A percentile compares a stretch with the other conserved stretches of the same genome.
Evolutionary conservation across 2,113 vertebrate species (phyloP).

Genomic region (Hemibagrus wyckioides): DNA sequence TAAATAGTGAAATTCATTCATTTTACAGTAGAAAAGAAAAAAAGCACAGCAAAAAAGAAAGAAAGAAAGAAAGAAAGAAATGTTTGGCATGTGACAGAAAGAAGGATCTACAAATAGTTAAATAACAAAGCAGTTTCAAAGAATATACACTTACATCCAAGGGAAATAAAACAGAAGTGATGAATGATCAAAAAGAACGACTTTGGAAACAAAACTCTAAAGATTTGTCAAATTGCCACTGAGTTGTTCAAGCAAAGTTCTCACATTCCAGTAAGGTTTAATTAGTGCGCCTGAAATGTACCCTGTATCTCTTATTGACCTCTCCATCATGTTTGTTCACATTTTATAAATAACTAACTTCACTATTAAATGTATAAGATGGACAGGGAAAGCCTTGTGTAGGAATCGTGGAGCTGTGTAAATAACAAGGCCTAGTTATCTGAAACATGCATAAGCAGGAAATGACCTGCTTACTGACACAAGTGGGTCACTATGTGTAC

Average conservation of each 20-base stretch:
- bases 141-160: constrained; percentile 9
- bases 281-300: constrained; percentile 58
- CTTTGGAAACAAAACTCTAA: not conserved
- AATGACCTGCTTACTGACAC: constrained; percentile 25
- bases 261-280: constrained; percentile 58
- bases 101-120: constrained; percentile 17
- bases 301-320: constrained; percentile 39
- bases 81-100: constrained; percentile 34
- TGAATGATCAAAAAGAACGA: not conserved
- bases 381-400: not conserved
- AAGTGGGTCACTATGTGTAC: constrained; percentile 18
- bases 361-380: constrained; percentile 32
- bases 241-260: constrained; percentile 45
- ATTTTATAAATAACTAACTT: constrained; percentile 44
- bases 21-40: constrained; percentile 48
- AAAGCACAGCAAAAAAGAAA: not conserved
- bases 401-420: not conserved
- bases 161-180: not conserved
- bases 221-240: constrained; percentile 45
- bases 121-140: not conserved
- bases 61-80: not conserved
- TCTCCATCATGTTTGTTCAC: constrained; percentile 35
- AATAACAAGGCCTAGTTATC: constrained; percentile 10
- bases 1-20: constrained; percentile 58
- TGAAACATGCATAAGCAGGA: constrained; percentile 40